Evolutionary conservation across 2,113 vertebrate species (phyloP), one percentile per base, ranked within the genome.

Genomic region (Hyperopisus bebe): DNA sequence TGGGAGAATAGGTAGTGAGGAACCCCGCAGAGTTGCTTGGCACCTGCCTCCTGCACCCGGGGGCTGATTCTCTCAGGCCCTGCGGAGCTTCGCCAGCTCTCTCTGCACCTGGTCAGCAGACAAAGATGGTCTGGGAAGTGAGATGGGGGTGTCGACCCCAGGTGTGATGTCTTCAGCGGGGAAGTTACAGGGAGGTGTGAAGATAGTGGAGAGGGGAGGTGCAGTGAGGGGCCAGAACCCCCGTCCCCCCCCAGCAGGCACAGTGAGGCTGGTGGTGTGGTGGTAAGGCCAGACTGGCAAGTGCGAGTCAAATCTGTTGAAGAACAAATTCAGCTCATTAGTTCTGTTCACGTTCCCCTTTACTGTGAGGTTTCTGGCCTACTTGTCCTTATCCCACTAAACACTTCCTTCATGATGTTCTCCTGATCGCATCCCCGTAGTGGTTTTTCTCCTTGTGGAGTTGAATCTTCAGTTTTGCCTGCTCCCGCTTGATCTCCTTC

Each of bases 271-370:
- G 70, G 31, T 39, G 70, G 70, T 77, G 11, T 5, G 10, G 5
- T 13, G 15, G 35, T 80, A 80, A 39, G 35, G 74, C 74, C 15
- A 39, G 74, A 42, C 31, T 42, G 35, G 31, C 74, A 80, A 42
- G 35, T 80, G 74, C 2, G 15, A 80, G 35, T 42, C 13, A 80
- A 80, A 80, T 80, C 35, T 80, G 74, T 80, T 80, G 74, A 80
- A 77, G 70, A 77, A 42, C 74, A 80, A 39, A 80, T 80, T 80
- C 74, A 80, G 4, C 74, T 80, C 74, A 80, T 80, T 80, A 80
- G 35, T 39, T 15, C 15, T 80, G 35, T 42, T 15, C 35, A 8
- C 10, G 74, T 39, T 42, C 35, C 35, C 74, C 35, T 42, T 42
- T 35, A 42, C 74, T 19, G 17, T 2, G 2, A 80, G 35, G 5